Percentiles rank a stretch among this genome's conserved stretches.
Evolutionary conservation across 2,888 invertebrate species (phyloP).

Genomic region (Trachelus troglodyta): DNA sequence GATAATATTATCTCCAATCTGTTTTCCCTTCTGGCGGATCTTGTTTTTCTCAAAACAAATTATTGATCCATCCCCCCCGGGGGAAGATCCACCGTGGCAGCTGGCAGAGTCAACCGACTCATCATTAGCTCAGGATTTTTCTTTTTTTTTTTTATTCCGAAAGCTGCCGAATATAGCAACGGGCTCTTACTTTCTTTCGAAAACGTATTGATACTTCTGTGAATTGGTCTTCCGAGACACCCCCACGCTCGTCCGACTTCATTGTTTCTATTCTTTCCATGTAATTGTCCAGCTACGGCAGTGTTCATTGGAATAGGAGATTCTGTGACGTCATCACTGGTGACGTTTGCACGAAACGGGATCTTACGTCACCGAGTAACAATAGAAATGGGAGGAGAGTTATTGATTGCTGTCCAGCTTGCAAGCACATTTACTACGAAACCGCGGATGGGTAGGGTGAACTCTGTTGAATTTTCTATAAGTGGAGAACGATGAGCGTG

Average conservation of each 20-base stretch:
- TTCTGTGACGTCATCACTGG: background rate
- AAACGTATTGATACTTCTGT: background rate
- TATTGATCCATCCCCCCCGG: background rate
- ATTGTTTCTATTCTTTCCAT: background rate
- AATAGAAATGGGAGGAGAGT: background rate
- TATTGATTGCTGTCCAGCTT: background rate
- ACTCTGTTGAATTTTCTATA: background rate
- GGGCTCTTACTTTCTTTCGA: background rate
- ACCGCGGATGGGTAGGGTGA: background rate
- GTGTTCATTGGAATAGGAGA: background rate
- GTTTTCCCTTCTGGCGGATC: background rate
- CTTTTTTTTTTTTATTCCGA: background rate
- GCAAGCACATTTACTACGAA: background rate
- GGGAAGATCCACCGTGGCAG: background rate
- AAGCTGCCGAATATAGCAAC: background rate
- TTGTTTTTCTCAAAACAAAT: background rate
- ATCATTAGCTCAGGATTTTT: background rate
- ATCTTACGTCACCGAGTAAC: background rate
- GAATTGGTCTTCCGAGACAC: background rate
- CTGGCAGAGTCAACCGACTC: background rate
- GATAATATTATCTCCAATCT: background rate
- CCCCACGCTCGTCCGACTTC: background rate
- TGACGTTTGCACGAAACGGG: background rate
- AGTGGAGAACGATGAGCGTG: background rate
- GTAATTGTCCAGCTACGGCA: background rate